Percentiles rank a stretch among this genome's conserved stretches.
Evolutionary conservation across 2,888 invertebrate genomes (phyloP).

Genomic region (Polydrusus cervinus): DNA sequence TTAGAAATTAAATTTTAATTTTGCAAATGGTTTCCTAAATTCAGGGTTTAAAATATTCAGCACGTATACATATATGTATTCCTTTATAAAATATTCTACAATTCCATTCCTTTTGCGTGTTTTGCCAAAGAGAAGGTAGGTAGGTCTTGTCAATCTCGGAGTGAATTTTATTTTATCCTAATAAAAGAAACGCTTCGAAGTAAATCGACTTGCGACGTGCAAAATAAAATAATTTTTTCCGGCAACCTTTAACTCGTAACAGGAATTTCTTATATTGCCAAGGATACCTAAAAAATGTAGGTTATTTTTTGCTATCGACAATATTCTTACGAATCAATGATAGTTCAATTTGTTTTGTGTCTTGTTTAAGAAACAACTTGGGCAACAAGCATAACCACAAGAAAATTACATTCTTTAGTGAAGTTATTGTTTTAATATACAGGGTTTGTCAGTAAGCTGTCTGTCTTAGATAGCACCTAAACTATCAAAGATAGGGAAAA

Average conservation of each 20-base stretch:
- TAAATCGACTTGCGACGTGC: constrained; percentile 21
- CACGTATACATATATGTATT: not conserved
- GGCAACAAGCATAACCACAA: not conserved
- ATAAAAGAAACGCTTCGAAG: constrained; percentile 41
- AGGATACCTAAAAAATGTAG: not conserved
- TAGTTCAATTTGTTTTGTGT: not conserved
- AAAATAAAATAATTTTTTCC: not conserved
- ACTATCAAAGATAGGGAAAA: too few relatives aligned
- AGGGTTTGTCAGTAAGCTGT: too few relatives aligned
- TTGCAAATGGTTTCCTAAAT: not conserved
- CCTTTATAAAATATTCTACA: not conserved
- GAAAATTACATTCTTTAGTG: too few relatives aligned
- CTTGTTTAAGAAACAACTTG: not conserved
- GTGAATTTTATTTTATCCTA: constrained; percentile 38
- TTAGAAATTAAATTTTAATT: not conserved
- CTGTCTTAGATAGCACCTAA: too few relatives aligned
- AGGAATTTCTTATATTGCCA: not conserved
- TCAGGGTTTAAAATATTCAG: too few relatives aligned
- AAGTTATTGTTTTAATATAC: too few relatives aligned
- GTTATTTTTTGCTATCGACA: not conserved
- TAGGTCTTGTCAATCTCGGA: constrained; percentile 49
- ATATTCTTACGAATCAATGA: not conserved
- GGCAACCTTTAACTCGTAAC: not conserved
- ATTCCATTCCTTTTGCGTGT: constrained; percentile 76
- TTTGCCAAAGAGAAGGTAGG: constrained; percentile 92